These are phyloP conservation scores for Sylvia borin DNA, from an alignment of 2,797 vertebrate species.

Conservation along the genomic window DNA sequence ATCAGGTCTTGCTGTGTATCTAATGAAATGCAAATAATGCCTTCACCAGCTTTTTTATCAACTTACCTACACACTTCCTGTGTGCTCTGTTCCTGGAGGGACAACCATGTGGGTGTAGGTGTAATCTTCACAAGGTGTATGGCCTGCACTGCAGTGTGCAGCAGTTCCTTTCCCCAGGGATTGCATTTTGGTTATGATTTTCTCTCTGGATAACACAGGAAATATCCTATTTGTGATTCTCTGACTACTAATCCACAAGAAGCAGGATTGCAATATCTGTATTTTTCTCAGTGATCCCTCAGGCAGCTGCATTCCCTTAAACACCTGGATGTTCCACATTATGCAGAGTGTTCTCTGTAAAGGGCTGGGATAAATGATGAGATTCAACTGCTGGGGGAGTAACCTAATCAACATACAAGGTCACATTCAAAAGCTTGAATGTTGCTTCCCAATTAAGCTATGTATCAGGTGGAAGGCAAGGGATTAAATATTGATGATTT, in stretches of 20 bases:
- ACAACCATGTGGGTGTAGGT: accelerated
- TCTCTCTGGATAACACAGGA: background rate
- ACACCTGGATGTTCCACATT: slow-evolving; percentile 25
- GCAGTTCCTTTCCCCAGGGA: background rate
- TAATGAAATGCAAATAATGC: background rate
- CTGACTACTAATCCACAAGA: background rate
- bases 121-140: background rate
- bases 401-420: slow-evolving; percentile 9
- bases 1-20: background rate
- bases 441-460: slow-evolving; percentile 33
- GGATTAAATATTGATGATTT: slow-evolving; percentile 49
- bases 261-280: background rate
- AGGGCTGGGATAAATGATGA: background rate
- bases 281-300: background rate
- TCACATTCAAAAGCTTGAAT: slow-evolving; percentile 34
- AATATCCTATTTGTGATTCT: background rate
- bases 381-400: background rate
- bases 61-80: background rate
- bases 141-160: background rate
- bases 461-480: background rate
- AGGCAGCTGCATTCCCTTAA: slow-evolving; percentile 1
- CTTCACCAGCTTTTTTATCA: background rate
- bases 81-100: background rate
- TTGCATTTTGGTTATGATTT: background rate
- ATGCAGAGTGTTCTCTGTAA: background rate